Evolutionary conservation across 2,888 invertebrate species (phyloP).

Genomic region (Diaphora mendica): DNA sequence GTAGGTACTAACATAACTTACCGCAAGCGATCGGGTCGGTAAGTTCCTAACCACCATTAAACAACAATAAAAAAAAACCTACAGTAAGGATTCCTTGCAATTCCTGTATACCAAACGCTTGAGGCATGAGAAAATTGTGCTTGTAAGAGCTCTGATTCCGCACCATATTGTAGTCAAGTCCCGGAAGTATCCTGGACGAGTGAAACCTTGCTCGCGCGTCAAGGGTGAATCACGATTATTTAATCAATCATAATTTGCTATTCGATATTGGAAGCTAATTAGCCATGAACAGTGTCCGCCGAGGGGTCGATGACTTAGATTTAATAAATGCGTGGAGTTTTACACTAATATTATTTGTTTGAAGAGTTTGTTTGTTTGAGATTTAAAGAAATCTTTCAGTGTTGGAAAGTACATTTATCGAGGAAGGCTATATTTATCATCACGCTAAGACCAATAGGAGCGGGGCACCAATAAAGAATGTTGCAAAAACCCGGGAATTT

Average conservation of each 20-base stretch:
- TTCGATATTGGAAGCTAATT: constrained; percentile 41
- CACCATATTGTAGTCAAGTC: constrained; percentile 65
- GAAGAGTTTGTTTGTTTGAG: no score
- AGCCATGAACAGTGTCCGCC: constrained; percentile 5
- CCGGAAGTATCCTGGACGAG: constrained; percentile 57
- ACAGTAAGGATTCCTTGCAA: constrained; percentile 73
- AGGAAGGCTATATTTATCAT: no score
- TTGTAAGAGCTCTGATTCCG: constrained; percentile 77
- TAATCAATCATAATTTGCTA: constrained; percentile 55
- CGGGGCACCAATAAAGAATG: no score
- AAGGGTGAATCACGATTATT: constrained; percentile 72
- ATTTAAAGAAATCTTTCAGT: no score
- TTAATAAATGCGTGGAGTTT: not conserved
- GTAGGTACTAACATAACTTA: not conserved
- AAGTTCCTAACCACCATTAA: constrained; percentile 8
- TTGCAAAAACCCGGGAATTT: no score
- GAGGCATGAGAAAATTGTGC: constrained; percentile 70
- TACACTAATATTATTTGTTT: no score
- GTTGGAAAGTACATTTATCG: no score
- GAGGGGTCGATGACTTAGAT: not conserved
- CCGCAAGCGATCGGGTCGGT: not conserved
- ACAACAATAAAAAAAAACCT: constrained; percentile 9
- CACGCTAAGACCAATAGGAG: no score
- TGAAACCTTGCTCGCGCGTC: constrained; percentile 63
- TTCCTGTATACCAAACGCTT: constrained; percentile 66